Conservation (phyloP, 2,797 vertebrate species). For the Choloepus didactylus region DNA sequence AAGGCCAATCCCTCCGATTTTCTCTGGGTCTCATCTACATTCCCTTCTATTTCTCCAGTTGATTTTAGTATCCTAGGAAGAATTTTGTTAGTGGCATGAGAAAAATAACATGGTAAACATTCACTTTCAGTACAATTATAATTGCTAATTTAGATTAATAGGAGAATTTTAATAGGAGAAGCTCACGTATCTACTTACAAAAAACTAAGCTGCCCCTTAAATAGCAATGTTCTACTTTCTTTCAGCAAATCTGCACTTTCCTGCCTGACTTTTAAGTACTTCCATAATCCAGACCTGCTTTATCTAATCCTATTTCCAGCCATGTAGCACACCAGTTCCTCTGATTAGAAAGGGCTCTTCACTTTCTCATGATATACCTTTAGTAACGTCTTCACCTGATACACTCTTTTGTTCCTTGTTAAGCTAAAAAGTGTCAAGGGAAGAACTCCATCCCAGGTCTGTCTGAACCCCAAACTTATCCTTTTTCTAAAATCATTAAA, state of each 20-base stretch:
- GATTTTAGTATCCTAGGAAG: neutral
- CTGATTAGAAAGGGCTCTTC: neutral
- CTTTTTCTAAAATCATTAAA: conserved; percentile 34
- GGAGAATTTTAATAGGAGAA: no score
- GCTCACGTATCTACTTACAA: neutral
- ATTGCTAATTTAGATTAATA: conserved; percentile 47
- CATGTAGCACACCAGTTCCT: neutral
- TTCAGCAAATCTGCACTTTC: neutral
- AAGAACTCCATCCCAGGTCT: neutral
- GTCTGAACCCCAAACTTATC: neutral
- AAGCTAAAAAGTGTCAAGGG: neutral
- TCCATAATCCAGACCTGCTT: neutral
- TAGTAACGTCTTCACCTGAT: neutral
- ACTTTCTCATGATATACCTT: neutral
- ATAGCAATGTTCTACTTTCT: neutral
- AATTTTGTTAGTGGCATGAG: conserved; percentile 35
- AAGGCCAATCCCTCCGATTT: neutral
- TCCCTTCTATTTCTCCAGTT: neutral
- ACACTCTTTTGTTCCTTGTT: neutral
- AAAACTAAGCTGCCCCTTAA: conserved; percentile 50
- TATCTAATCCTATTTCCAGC: neutral
- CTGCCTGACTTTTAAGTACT: neutral
- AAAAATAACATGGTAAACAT: neutral
- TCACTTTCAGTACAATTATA: conserved; percentile 17
- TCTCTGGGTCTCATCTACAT: neutral